Evolutionary conservation across 2,113 vertebrate species (phyloP).

Genomic region (Parotia lawesii): DNA sequence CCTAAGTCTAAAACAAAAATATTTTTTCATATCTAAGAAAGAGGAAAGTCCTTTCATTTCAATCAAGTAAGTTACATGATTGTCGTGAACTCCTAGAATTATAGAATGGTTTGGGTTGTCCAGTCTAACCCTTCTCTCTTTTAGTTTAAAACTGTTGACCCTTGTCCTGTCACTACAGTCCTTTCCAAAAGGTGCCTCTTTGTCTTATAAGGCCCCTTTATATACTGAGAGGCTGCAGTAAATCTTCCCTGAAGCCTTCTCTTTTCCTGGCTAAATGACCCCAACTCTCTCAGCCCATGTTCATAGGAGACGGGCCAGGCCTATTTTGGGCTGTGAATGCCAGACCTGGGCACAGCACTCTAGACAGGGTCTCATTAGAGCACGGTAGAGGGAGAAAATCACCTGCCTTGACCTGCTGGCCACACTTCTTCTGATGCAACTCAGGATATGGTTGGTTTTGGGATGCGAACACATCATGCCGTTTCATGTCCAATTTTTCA

Average conservation of each 20-base stretch:
- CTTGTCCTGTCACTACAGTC: not conserved
- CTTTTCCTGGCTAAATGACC: rapidly evolving
- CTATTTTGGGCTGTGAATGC: not conserved
- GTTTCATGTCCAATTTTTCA: not conserved
- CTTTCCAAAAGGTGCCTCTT: not conserved
- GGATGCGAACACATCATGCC: not conserved
- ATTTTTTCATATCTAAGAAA: not conserved
- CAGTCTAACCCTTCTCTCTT: not conserved
- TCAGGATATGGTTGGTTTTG: not conserved
- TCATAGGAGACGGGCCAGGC: rapidly evolving
- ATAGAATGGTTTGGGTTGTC: not conserved
- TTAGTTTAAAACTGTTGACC: not conserved
- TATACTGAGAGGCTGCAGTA: not conserved
- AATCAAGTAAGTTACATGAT: not conserved
- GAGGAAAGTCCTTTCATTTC: not conserved
- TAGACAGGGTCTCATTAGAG: not conserved
- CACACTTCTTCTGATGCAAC: not conserved
- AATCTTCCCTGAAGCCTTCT: not conserved
- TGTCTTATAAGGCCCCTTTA: not conserved
- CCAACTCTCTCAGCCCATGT: rapidly evolving
- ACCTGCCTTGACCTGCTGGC: not conserved
- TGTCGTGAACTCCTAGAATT: not conserved
- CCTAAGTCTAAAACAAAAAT: not conserved
- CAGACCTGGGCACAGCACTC: not conserved
- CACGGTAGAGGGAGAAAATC: not conserved